Conservation (phyloP, 2,888 invertebrate species). For the Philhelius pedissequus region DNA sequence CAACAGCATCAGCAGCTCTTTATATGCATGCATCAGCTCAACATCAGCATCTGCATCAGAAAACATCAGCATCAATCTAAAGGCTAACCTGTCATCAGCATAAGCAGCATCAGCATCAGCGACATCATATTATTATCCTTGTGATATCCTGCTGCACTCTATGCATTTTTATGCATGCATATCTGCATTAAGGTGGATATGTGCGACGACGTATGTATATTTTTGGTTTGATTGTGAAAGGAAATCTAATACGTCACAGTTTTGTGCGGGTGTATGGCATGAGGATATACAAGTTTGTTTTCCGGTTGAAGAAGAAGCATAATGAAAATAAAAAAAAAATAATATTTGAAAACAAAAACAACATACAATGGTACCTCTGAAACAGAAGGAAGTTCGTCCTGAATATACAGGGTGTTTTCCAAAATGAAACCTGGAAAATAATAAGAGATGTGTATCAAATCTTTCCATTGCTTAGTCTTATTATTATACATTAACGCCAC, state of each 20-base stretch:
- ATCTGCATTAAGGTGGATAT: not conserved
- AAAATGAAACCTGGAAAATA: not conserved
- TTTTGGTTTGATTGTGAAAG: constrained; percentile 25
- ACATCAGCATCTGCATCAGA: not conserved
- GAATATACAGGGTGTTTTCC: not conserved
- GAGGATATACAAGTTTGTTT: constrained; percentile 57
- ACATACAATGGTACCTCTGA: not conserved
- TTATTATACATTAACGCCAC: no score
- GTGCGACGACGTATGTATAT: not conserved
- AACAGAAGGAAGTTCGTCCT: not conserved
- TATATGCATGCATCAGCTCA: not conserved
- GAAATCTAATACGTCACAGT: constrained; percentile 63
- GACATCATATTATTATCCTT: constrained; percentile 50
- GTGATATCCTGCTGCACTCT: constrained; percentile 20
- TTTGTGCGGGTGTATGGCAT: constrained; percentile 41
- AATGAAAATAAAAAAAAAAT: constrained; percentile 16
- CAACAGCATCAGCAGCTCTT: not conserved
- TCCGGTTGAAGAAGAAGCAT: constrained; percentile 50
- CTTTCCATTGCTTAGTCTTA: no score
- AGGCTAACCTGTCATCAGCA: constrained; percentile 46
- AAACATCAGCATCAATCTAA: constrained; percentile 20
- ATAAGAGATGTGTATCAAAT: no score
- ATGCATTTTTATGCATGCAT: not conserved
- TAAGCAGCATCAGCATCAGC: constrained; percentile 16
- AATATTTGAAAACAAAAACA: not conserved